Percentiles rank a stretch among this genome's conserved stretches.
Evolutionary conservation across 2,113 vertebrate species (phyloP).

Genomic region (Thamnophis sirtalis): DNA sequence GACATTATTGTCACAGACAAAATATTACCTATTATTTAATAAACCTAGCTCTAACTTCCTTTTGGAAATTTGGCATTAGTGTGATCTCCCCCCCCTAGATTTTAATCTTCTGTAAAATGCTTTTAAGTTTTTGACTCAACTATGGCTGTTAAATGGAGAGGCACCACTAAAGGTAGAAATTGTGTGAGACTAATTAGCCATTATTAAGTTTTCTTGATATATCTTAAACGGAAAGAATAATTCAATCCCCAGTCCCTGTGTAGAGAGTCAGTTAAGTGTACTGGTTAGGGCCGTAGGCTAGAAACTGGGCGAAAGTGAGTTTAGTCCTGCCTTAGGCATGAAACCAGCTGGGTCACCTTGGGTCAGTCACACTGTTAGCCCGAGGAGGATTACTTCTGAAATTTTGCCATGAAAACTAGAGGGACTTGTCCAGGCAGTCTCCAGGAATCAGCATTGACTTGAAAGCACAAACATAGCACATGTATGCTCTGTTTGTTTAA

Average conservation of each 20-base stretch:
- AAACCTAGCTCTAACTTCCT: not conserved
- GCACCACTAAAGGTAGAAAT: not conserved
- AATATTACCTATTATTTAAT: not conserved
- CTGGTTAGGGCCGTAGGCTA: not conserved
- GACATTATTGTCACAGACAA: not conserved
- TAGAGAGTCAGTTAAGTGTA: not conserved
- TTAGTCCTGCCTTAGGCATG: not conserved
- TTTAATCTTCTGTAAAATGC: not conserved
- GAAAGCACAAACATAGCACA: not conserved
- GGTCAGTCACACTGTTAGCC: not conserved
- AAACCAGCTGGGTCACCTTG: not conserved
- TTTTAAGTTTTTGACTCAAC: not conserved
- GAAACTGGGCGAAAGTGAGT: not conserved
- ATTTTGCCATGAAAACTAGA: not conserved
- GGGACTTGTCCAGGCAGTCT: not conserved
- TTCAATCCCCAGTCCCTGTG: not conserved
- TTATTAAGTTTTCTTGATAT: not conserved
- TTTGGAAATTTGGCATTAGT: not conserved
- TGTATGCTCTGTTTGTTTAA: not conserved
- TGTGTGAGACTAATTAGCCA: not conserved
- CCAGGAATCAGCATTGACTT: not conserved
- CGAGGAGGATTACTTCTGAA: not conserved
- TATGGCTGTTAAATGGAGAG: not conserved
- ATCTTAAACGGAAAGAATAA: not conserved
- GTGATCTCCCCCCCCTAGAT: not conserved